phyloP scores from a whole-genome alignment of 1,140 invertebrate genomes.

The Bathynomus jamesi region DNA sequence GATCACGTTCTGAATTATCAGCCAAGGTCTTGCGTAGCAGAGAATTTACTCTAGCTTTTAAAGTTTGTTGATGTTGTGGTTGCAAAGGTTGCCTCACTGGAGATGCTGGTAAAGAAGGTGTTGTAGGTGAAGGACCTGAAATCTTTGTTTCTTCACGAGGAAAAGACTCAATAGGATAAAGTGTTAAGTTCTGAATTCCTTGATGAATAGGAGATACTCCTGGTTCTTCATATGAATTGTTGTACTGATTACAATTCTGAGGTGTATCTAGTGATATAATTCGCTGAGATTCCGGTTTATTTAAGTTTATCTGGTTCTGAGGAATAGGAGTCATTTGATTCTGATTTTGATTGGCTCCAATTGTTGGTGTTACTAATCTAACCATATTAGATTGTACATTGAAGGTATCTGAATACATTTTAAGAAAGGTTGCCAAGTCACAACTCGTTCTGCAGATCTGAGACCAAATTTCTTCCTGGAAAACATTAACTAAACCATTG shows the following conservation, averaged over 20 bases:
- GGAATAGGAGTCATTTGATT: not conserved
- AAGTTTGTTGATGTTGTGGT: slow-evolving; percentile 48
- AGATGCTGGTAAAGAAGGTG: not conserved
- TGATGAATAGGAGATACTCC: not conserved
- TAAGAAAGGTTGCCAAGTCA: slow-evolving; percentile 76
- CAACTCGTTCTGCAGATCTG: slow-evolving; percentile 76
- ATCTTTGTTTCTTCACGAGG: not conserved
- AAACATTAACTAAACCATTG: slow-evolving; percentile 28
- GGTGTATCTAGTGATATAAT: not conserved
- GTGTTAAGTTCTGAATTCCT: not conserved
- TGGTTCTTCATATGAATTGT: not conserved
- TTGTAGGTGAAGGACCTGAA: not conserved
- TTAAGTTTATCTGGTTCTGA: not conserved
- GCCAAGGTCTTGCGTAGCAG: slow-evolving; percentile 79
- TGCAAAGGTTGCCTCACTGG: not conserved
- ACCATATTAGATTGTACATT: slow-evolving; percentile 73
- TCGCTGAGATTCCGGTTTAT: not conserved
- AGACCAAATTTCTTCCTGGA: slow-evolving; percentile 50
- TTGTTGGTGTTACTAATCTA: slow-evolving; percentile 49
- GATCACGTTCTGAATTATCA: slow-evolving; percentile 78
- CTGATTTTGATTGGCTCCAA: slow-evolving; percentile 4
- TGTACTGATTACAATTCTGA: not conserved
- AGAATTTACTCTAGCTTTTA: slow-evolving; percentile 78
- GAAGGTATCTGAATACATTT: slow-evolving; percentile 81
- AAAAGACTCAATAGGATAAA: not conserved